Base-by-base conservation (phyloP, 2,113 vertebrate species). In the Cinclus cinclus region DNA sequence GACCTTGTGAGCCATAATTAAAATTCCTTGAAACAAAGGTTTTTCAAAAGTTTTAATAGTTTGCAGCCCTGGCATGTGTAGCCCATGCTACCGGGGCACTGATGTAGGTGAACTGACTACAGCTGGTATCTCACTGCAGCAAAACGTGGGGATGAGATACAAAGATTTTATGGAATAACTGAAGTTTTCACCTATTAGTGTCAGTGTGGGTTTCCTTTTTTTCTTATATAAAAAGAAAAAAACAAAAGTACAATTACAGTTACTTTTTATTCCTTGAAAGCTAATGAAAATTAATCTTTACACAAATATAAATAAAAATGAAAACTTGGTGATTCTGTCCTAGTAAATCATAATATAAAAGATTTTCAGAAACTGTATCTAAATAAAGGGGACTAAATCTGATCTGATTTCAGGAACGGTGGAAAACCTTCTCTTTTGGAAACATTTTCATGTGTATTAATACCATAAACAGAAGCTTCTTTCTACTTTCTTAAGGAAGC, bases 1-100 rank as follows among this genome's bases (percentile, higher is more conserved):
- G 94, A 96, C 96, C 95, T 77, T 80, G 67, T 92, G 44, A 94
- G 87, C 60, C 42, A 50, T 30, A 94, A 95, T 94, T 96, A 97
- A 96, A 97, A 97, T 95, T 96, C 95, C 85, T 93, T 90, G 39
- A 87, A 93, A 90, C 33, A 77, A 93, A 86, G 20, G 15, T 58
- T 88, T 90, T 90, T 56, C 53, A 44, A 96, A 91, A 78, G 21
- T 76, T 94, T 46, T 95, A 92, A 93, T 93, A 71, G 82, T 41
- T 96, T 94, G 42, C 94, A 94, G 90, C 30, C 67, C 33, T 75
- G 82, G 39, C 41, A 74, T 74, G 16, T 59, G 52, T 17, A 70
- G 42, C 20, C 21, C 46, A 8, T 1, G 4, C 31, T 95, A 56
- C 68, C 2, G 14, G 50, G 82, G 42, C 47, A 13, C 24, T 22